phyloP scores from a whole-genome alignment of 2,113 vertebrate genomes.

The Esox niger region DNA sequence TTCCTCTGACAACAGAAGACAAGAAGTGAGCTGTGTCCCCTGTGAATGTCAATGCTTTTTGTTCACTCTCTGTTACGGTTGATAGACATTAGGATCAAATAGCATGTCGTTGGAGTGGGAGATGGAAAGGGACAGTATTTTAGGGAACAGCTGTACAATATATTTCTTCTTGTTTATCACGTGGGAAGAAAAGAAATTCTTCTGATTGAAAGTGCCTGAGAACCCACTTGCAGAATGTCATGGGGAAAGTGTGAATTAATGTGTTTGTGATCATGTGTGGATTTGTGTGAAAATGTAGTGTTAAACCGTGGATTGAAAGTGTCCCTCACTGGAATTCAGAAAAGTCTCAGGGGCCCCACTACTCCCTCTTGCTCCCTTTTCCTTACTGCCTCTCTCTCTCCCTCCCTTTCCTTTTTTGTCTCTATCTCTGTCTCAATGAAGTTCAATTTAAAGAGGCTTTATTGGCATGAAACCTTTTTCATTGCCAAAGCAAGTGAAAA shows the following conservation, averaged over 20 bases:
- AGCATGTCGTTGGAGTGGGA: neutral
- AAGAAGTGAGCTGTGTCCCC: neutral
- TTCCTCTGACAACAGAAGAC: neutral
- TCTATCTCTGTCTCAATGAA: neutral
- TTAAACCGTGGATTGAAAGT: no score
- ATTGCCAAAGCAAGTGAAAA: no score
- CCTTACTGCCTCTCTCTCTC: no score
- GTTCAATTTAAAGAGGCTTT: neutral
- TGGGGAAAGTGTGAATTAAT: neutral
- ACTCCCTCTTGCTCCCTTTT: slow-evolving; percentile 5
- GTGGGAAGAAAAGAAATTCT: no score
- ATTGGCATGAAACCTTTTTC: neutral
- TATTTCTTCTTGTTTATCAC: neutral
- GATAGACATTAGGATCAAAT: neutral
- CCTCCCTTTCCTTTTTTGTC: neutral
- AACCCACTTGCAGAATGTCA: slow-evolving; percentile 15
- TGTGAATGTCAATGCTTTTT: neutral
- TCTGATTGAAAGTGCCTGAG: neutral
- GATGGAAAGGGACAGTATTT: neutral
- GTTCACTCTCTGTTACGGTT: neutral
- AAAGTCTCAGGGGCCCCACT: neutral
- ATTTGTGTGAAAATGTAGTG: neutral
- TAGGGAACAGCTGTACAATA: neutral
- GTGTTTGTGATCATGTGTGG: slow-evolving; percentile 23
- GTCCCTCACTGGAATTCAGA: neutral